Evolutionary conservation across 2,113 vertebrate genomes (phyloP), one percentile per base, ranked within the genome.

Genomic region (Micronycteris hirsuta): DNA sequence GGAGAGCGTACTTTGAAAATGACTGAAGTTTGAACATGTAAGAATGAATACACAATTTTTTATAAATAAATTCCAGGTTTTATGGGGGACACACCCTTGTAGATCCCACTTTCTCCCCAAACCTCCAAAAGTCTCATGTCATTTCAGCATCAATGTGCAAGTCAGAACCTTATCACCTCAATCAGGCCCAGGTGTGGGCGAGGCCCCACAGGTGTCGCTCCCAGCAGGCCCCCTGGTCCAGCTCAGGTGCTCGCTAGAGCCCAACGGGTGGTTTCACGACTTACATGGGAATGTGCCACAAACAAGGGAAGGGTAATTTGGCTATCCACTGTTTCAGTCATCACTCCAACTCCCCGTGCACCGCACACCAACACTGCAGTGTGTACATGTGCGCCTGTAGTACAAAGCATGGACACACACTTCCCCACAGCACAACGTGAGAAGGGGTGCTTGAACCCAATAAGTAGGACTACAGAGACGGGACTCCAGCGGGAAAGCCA

Each of bases 311-410:
- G 41, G 49, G 36, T 15, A 33, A 49, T 5, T 5, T 58, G 45
- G n/a, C 45, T 15, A 7, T 33, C 70, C 58, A 7, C 22, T 41
- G 22, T 54, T 38, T n/a, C 26, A 20, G 2, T 12, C 7, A 11
- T 24, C 24, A 49, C 61, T 41, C 73, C 19, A 3, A 19, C 22
- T 63, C 17, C 61, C n/a, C 11, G 14, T 1, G 49, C 7, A 22
- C 45, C 76, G 41, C 41, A 38, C 9, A 0, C 56, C 16, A 17
- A 58, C 15, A 45, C 45, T 61, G 7, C 43, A 38, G 15, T 15
- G 19, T 41, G 2, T 10, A 0, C 11, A 0, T 24, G 4, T 41
- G 52, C 65, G 36, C 17, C 61, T 61, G 22, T 1, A 10, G 4
- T 17, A 4, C 43, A 78, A 1, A 2, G 5, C 56, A 19, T 7